Base-by-base conservation (phyloP, 1,140 invertebrate genomes). In the Pseudobourletiella spinata region DNA sequence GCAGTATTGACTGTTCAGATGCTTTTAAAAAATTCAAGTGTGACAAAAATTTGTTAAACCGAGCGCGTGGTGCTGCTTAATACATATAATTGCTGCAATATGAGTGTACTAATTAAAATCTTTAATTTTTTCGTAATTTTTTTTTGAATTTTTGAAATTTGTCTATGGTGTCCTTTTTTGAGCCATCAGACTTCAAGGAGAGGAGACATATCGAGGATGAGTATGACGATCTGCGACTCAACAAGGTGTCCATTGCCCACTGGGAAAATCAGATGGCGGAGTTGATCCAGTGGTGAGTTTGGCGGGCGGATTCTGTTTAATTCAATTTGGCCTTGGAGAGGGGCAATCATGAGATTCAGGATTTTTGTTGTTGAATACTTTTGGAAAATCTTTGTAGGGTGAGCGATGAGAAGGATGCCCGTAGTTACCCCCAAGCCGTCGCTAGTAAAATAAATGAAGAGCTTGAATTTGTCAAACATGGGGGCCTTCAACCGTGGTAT, bases 401-500 rank as follows among this genome's bases (percentile, higher is more conserved):
- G 46, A 91, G 88, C 64, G 95, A 99, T 74, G 95, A 98, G 76
- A 98, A 98, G 72, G 95, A 98, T 76, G 95, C 95, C 1, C 80
- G 95, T 50, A 90, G 91, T 35, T 97, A 97, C 77, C 79, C 98
- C 16, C 86, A 98, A 79, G 94, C 94, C 14, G 76, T 99, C 35
- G 93, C 95, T 51, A 91, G 89, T 4, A 98, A 97, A 78, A 95
- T 99, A 90, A 95, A 93, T 14, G 93, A 98, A 76, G 95, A 99
- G 76, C 76, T 99, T 43, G 95, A 98, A 74, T 91, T 88, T 75
- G 78, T 98, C 0, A 97, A 97, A 80, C 87, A 91, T 71, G 81
- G 86, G 61, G 88, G 89, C 74, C 73, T 71, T 20, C 75, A 35
- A 72, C 72, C 51, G 70, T 74, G 30, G 76, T 77, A 72, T 71